Evolutionary conservation across 2,113 vertebrate species (phyloP), one percentile per base, ranked within the genome.

Genomic region (Ctenomys sociabilis): DNA sequence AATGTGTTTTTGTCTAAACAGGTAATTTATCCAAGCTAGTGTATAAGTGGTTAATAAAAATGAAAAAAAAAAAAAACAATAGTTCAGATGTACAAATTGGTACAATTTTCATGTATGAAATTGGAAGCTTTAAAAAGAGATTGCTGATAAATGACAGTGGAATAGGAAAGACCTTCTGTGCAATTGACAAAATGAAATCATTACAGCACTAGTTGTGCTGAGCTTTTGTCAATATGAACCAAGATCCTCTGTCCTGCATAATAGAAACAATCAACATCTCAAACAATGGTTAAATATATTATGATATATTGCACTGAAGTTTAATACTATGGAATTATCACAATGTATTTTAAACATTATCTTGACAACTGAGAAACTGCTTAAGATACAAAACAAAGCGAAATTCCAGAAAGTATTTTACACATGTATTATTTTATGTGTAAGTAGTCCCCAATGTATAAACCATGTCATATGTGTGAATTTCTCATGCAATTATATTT

Each of bases 21-120:
- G 7, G 28, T 57, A 97, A 88, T 90, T 94, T 13, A 81, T 32
- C 85, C 22, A 88, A 37, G 68, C 45, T 92, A 12, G 70, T 88
- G 72, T 24, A 45, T 89, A 59, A 81, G 5, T 82, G 26, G 1
- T 6, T 22, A 89, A 85, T 54, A 88, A 82, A 32, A 28, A 11
- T 43, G 17, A 75, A 28, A 70, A 19, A 57, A 57, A 3, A 83
- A n/a, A 78, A 61, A 19, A 57, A 57, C 16, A 83, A 32, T 13
- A 66, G 32, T 70, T 63, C 22, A 85, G 35, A 17, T 88, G 3
- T 80, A 54, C 78, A 24, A 95, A 66, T 11, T 35, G 45, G 49
- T 40, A 45, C 0, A 7, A 94, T 59, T 94, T 82, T 32, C 11
- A 78, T 52, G 3, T 32, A 90, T 30, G 12, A 81, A 75, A 87